Percentiles rank a stretch among this genome's conserved stretches.
phyloP scores from a whole-genome alignment of 2,888 invertebrate species.

The Calliopum simillimum region DNA sequence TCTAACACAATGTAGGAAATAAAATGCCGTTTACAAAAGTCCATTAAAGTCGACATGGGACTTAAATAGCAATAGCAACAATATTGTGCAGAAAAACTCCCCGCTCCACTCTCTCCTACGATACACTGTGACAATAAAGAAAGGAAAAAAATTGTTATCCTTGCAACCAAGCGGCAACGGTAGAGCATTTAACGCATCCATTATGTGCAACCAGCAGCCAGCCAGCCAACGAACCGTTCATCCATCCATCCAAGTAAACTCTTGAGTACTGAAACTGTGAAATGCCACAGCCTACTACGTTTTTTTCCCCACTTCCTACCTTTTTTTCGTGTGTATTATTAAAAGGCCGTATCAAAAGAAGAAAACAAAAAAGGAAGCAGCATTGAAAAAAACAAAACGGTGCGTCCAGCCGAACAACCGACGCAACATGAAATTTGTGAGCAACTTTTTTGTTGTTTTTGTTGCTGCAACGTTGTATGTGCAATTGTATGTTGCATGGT shows the following conservation, averaged over 20 bases:
- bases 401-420: constrained; percentile 17
- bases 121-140: too few relatives aligned
- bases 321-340: constrained; percentile 5
- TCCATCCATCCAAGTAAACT: neutral
- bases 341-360: neutral
- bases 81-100: too few relatives aligned
- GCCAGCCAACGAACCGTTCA: neutral
- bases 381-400: neutral
- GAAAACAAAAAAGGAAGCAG: neutral
- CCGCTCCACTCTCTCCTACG: too few relatives aligned
- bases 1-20: too few relatives aligned
- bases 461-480: neutral
- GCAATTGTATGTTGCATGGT: constrained; percentile 2
- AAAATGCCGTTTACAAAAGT: too few relatives aligned
- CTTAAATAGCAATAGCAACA: too few relatives aligned
- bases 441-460: neutral
- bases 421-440: neutral
- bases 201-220: too few relatives aligned
- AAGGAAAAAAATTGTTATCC: too few relatives aligned
- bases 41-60: too few relatives aligned
- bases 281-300: neutral
- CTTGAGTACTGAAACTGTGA: constrained; percentile 13
- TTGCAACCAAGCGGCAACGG: too few relatives aligned
- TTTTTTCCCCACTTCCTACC: neutral
- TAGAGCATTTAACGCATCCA: too few relatives aligned